These are phyloP conservation scores for Nephila pilipes DNA, from an alignment of 1,140 invertebrate genomes.

Conservation along the genomic window DNA sequence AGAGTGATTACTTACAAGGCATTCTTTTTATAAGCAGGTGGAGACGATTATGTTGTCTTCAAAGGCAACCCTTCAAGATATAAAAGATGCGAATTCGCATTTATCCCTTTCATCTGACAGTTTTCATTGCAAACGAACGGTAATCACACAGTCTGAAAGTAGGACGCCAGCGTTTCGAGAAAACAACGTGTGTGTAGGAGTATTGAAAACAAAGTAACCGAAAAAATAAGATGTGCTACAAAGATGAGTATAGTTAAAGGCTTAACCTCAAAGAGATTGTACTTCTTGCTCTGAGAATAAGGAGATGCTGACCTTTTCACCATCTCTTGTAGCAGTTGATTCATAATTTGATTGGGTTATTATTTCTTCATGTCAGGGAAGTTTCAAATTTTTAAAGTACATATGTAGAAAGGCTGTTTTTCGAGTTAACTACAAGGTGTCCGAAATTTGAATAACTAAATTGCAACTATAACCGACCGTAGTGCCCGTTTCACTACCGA, in stretches of 20 bases:
- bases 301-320: no score
- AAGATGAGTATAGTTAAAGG: neutral
- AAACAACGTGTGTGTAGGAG: neutral
- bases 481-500: no score
- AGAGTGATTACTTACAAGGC: no score
- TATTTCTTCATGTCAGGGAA: no score
- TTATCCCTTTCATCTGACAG: neutral
- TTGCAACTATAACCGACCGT: no score
- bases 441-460: no score
- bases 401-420: no score
- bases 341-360: no score
- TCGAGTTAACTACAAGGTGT: no score
- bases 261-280: neutral
- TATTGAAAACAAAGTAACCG: neutral
- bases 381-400: no score
- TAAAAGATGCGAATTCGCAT: neutral
- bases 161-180: neutral
- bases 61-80: neutral
- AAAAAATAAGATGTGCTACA: neutral
- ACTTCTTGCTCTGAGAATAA: neutral
- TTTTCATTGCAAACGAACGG: neutral
- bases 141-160: neutral
- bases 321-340: no score
- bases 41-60: neutral
- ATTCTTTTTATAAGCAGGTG: no score